A percentile compares a stretch with the other conserved stretches of the same genome.
Conservation (phyloP, 2,113 vertebrate species). For the Dendrocopos noguchii region DNA sequence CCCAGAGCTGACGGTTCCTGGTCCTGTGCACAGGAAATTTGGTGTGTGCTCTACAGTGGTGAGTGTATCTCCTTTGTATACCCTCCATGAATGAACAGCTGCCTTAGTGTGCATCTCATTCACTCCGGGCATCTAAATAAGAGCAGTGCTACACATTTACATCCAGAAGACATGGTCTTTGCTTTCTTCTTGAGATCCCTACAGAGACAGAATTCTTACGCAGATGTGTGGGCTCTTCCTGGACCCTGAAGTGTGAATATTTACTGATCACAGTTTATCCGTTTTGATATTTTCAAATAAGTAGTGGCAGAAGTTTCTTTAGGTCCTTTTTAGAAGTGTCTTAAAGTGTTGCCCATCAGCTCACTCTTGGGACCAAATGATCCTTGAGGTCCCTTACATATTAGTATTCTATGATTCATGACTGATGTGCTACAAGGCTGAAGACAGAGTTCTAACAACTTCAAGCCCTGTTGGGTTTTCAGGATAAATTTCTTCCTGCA, state of each 20-base stretch:
- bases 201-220: not conserved
- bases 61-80: not conserved
- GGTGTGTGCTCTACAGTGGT: rapidly evolving
- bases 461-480: not conserved
- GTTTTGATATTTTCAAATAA: rapidly evolving
- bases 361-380: not conserved
- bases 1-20: not conserved
- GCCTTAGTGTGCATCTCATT: not conserved
- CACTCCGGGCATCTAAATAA: not conserved
- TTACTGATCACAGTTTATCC: not conserved
- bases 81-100: rapidly evolving
- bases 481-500: not conserved
- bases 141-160: not conserved
- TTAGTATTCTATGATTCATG: not conserved
- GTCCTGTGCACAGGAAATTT: not conserved
- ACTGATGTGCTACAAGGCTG: not conserved
- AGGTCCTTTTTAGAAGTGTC: not conserved
- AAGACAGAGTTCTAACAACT: not conserved
- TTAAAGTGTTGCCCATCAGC: not conserved
- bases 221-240: not conserved
- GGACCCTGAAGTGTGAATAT: not conserved
- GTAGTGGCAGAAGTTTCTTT: not conserved
- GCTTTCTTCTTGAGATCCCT: not conserved
- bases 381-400: not conserved
- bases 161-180: not conserved